Percentiles rank a stretch among this genome's conserved stretches.
Conservation (phyloP, 2,113 vertebrate species). For the Apus apus region DNA sequence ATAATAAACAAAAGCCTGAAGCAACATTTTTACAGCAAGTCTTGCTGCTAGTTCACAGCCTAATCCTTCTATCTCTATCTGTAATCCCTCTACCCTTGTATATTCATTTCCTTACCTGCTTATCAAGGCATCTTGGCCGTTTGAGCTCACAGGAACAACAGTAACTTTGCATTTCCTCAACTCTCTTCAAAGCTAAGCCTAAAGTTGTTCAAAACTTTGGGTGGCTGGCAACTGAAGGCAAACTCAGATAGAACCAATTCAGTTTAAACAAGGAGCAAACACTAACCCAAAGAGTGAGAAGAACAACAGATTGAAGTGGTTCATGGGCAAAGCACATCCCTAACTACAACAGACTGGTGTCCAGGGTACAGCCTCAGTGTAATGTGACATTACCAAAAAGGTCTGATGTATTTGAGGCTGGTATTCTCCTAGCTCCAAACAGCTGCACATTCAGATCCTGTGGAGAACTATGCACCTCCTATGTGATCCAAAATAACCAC, state of each 20-base stretch:
- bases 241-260: neutral
- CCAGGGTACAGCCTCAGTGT: fast-evolving
- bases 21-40: constrained; percentile 59
- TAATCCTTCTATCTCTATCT: constrained; percentile 60
- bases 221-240: neutral
- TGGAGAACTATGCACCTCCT: neutral
- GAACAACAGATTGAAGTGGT: neutral
- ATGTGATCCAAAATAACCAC: neutral
- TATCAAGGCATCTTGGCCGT: constrained; percentile 26
- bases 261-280: neutral
- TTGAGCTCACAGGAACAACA: neutral
- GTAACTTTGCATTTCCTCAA: neutral
- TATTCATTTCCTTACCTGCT: constrained; percentile 49
- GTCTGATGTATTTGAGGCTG: neutral
- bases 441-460: neutral
- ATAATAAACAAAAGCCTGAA: constrained; percentile 70
- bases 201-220: neutral
- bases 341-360: neutral
- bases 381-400: fast-evolving
- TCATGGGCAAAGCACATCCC: neutral
- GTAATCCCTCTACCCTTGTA: constrained; percentile 51
- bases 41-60: constrained; percentile 29
- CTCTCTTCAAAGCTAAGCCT: neutral
- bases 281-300: neutral
- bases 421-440: neutral